phyloP scores from a whole-genome alignment of 2,797 vertebrate genomes.

The Sebastes taczanowskii region DNA sequence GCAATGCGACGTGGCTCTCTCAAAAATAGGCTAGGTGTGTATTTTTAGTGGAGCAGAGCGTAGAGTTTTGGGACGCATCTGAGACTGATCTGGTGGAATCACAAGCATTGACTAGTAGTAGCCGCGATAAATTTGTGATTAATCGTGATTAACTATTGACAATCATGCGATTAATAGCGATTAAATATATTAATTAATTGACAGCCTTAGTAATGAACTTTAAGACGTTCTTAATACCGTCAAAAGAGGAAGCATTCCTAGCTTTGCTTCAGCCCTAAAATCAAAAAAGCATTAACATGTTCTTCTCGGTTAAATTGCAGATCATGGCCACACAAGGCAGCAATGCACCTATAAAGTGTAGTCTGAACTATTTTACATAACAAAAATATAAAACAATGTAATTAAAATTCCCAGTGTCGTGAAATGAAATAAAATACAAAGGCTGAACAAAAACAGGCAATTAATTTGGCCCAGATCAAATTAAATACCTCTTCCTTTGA shows the following conservation, averaged over 20 bases:
- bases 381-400: neutral
- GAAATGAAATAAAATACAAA: slow-evolving; percentile 23
- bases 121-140: no score
- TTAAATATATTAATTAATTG: no score
- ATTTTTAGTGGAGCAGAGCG: no score
- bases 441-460: neutral
- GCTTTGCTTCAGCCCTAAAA: neutral
- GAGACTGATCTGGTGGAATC: no score
- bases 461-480: slow-evolving; percentile 26
- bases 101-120: neutral
- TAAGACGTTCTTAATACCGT: neutral
- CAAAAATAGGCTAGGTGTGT: no score
- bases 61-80: no score
- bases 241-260: neutral
- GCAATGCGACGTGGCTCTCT: no score
- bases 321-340: neutral
- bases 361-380: neutral
- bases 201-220: neutral
- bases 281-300: neutral
- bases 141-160: no score
- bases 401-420: neutral
- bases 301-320: neutral
- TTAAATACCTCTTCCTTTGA: slow-evolving; percentile 18
- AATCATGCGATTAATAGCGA: no score
- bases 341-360: neutral